A percentile compares a stretch with the other conserved stretches of the same genome.
Conservation (phyloP, 2,113 vertebrate genomes). For the Tiliqua scincoides region DNA sequence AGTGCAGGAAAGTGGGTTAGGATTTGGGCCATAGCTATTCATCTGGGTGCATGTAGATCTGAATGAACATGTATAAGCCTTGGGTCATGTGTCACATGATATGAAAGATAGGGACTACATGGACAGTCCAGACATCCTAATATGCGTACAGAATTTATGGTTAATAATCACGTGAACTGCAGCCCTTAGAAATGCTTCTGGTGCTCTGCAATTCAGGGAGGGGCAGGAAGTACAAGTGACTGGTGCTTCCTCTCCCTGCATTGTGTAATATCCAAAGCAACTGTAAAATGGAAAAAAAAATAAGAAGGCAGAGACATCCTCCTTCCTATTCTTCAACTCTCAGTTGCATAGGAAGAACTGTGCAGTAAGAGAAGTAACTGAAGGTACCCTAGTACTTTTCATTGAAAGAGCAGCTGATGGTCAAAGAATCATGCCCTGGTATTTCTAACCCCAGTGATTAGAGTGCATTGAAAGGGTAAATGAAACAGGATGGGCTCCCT, state of each 20-base stretch:
- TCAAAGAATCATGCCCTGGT: background rate
- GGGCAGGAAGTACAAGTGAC: background rate
- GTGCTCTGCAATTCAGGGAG: background rate
- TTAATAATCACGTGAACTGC: background rate
- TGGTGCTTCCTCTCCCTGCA: background rate
- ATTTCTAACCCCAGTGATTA: background rate
- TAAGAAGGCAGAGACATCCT: background rate
- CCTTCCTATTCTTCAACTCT: background rate
- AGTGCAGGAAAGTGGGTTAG: no score
- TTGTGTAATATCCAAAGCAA: background rate
- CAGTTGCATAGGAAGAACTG: background rate
- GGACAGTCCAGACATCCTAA: background rate
- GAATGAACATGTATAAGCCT: background rate
- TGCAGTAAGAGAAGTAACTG: background rate
- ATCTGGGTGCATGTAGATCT: background rate
- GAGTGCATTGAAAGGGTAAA: conserved; percentile 46
- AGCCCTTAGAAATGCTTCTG: background rate
- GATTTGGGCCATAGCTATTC: no score
- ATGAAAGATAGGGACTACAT: background rate
- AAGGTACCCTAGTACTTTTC: conserved; percentile 44
- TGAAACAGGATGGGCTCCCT: conserved; percentile 46
- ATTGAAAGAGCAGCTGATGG: conserved; percentile 13
- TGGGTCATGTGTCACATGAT: background rate
- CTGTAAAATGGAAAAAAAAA: conserved; percentile 1
- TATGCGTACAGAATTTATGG: background rate